Base-by-base conservation (phyloP, 1,140 invertebrate species). In the Ostrea denselamellosa region DNA sequence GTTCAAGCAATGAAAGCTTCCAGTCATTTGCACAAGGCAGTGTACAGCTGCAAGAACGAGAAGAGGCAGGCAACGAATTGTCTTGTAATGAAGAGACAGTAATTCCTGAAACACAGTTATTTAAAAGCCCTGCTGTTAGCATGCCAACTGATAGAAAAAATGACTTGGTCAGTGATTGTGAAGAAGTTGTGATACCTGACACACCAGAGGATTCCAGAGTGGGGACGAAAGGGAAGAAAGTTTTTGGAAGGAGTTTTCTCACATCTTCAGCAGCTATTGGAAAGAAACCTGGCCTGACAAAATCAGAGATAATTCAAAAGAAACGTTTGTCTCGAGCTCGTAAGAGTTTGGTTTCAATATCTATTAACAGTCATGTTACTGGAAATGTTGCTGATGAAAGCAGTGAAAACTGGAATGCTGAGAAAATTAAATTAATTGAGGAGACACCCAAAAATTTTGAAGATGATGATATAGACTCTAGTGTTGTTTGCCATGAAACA, bases 161-260 rank as follows among this genome's bases (percentile, higher is more conserved):
- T 77, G 56, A 85, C 22, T n/a, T 54, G 5, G 28, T 44, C 10
- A 71, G 71, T 8, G 84, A 82, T 56, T 85, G 83, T 58, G 90
- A 91, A 7, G 68, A 62, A 53, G 52, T 90, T 0, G 14, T 90
- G 56, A 91, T 91, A 83, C 90, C 90, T 86, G 90, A 90, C 51
- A 91, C 90, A 19, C 90, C 90, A 53, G 89, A 91, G 53, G 71
- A 85, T 34, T 88, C 81, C 51, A 25, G 83, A 12, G 44, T 65
- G 53, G 62, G 85, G 51, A 28, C 85, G 2, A 82, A 85, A 82
- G 71, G 87, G 19, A 85, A 85, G 85, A 89, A 85, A 86, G 53
- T 54, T 12, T 89, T 89, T 86, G 58, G 87, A 28, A 88, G 90
- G 56, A 91, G 90, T 85, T 91, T 91, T 68, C 58, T 91, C 19